Evolutionary conservation across 2,113 vertebrate genomes (phyloP).

Genomic region (Erythrocercus mccallii): DNA sequence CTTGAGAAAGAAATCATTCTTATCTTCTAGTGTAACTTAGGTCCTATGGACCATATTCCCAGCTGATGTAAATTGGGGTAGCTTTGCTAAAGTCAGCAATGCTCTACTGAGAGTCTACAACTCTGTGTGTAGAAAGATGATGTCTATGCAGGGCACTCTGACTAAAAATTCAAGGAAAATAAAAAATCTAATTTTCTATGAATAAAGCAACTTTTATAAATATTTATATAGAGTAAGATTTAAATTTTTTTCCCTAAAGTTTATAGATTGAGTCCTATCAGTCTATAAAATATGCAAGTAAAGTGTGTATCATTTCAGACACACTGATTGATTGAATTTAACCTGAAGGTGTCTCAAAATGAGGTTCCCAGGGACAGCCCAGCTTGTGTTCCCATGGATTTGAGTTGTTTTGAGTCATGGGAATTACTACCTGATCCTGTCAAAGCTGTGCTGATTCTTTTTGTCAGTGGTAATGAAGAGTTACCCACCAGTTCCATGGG

Average conservation of each 20-base stretch:
- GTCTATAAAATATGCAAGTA: background rate
- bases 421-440: background rate
- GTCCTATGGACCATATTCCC: conserved; percentile 47
- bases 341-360: background rate
- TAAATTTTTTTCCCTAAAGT: background rate
- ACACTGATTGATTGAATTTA: background rate
- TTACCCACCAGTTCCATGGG: background rate
- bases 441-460: background rate
- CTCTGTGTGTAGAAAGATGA: background rate
- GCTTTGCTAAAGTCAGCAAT: background rate
- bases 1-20: background rate
- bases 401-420: background rate
- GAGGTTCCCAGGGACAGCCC: background rate
- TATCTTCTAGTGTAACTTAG: background rate
- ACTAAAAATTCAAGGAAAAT: background rate
- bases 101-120: background rate
- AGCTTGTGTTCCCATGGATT: background rate
- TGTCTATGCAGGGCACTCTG: background rate
- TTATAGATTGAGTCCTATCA: background rate
- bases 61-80: background rate
- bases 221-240: conserved; percentile 26
- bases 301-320: background rate
- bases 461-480: background rate
- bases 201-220: conserved; percentile 13
- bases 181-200: conserved; percentile 15